Evolutionary conservation across 2,113 vertebrate genomes (phyloP).

Genomic region (Halichoerus grypus): DNA sequence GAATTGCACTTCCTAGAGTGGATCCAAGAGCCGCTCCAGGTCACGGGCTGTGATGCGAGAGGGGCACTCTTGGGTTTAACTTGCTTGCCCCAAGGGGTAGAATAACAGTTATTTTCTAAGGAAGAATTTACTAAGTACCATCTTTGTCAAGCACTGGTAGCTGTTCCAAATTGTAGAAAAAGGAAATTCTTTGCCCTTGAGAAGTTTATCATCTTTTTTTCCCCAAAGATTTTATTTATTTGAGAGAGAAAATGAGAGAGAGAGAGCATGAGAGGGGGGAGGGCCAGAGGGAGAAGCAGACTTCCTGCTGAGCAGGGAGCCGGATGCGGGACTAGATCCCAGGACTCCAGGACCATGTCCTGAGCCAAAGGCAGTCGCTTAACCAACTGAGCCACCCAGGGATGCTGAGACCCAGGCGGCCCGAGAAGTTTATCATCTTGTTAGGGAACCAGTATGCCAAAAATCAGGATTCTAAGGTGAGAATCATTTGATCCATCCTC

Average conservation of each 20-base stretch:
- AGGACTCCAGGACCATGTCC: too few relatives aligned
- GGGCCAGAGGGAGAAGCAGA: too few relatives aligned
- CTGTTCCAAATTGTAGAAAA: neutral
- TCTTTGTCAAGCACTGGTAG: neutral
- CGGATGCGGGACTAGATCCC: too few relatives aligned
- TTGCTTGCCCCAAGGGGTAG: neutral
- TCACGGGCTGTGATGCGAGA: too few relatives aligned
- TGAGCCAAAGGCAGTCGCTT: too few relatives aligned
- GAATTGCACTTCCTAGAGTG: neutral
- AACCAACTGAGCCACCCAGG: too few relatives aligned
- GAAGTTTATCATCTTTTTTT: neutral
- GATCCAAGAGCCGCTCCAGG: neutral
- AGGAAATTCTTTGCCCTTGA: neutral
- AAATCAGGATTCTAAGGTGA: neutral
- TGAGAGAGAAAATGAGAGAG: too few relatives aligned
- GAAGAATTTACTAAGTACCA: slow-evolving; percentile 9
- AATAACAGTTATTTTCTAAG: neutral
- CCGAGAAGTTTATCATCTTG: neutral
- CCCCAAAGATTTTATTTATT: too few relatives aligned
- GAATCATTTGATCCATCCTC: neutral
- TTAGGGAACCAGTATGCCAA: neutral
- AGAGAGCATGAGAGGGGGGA: too few relatives aligned
- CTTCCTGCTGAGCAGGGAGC: too few relatives aligned
- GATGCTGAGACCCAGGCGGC: too few relatives aligned
- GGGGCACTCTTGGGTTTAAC: neutral